Evolutionary conservation across 1,140 invertebrate species (phyloP).

Genomic region (Spodoptera frugiperda): DNA sequence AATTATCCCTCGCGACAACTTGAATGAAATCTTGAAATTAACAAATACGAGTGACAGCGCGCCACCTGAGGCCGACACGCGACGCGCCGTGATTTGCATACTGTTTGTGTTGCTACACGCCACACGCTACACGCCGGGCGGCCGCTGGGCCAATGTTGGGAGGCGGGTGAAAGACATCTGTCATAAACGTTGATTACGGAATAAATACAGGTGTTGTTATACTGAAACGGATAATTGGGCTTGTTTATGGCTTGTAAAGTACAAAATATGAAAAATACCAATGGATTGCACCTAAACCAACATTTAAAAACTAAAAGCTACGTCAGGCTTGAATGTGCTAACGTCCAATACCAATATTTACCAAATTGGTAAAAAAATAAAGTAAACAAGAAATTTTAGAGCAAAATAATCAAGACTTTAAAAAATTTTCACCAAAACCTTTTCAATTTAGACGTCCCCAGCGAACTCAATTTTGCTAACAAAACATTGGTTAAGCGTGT

Average conservation of each 20-base stretch:
- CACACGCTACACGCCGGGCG: not conserved
- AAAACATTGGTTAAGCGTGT: conserved; percentile 29
- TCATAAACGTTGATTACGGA: too few relatives aligned
- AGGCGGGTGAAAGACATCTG: not conserved
- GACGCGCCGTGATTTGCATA: conserved; percentile 16
- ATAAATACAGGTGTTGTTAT: too few relatives aligned
- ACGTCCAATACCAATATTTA: too few relatives aligned
- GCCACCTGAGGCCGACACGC: conserved; percentile 20
- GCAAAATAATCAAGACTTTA: not conserved
- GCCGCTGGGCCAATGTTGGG: not conserved
- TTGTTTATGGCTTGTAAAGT: too few relatives aligned
- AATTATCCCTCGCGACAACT: conserved; percentile 36
- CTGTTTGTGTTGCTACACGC: conserved; percentile 2
- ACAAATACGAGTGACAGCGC: conserved; percentile 27
- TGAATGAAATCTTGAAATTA: conserved; percentile 36
- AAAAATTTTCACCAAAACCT: not conserved
- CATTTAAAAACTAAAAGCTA: too few relatives aligned
- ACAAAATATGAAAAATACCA: too few relatives aligned
- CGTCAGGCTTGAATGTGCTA: too few relatives aligned
- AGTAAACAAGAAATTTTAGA: too few relatives aligned
- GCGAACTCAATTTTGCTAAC: conserved; percentile 29
- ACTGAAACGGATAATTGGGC: too few relatives aligned
- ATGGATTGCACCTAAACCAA: too few relatives aligned
- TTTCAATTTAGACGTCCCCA: conserved; percentile 25
- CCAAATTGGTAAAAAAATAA: too few relatives aligned